These are phyloP conservation scores for Neelides folsomi DNA, from an alignment of 2,888 invertebrate species.

Conservation along the genomic window DNA sequence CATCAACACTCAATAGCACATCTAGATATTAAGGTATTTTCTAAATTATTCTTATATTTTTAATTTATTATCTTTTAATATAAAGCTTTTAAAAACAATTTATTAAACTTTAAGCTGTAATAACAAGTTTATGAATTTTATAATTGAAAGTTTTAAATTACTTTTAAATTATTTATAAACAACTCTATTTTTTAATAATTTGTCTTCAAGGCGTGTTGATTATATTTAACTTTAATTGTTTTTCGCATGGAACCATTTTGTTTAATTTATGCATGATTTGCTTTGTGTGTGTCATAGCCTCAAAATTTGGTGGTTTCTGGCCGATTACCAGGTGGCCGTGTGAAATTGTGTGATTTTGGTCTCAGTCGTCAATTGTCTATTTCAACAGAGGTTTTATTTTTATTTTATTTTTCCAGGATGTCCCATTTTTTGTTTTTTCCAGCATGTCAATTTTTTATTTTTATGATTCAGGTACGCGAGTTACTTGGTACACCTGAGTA, in stretches of 20 bases:
- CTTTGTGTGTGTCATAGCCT: slow-evolving; percentile 48
- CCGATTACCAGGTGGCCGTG: slow-evolving; percentile 58
- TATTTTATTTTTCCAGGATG: background rate
- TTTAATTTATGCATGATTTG: background rate
- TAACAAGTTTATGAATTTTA: no score
- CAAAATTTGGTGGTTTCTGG: slow-evolving; percentile 84
- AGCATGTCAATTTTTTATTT: slow-evolving; percentile 9
- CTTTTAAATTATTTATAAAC: background rate
- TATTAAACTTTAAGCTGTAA: no score
- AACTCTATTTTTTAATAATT: background rate
- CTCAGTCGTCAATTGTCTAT: slow-evolving; percentile 83
- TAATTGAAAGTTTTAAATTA: no score
- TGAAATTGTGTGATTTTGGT: slow-evolving; percentile 86
- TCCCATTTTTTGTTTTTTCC: slow-evolving; percentile 9
- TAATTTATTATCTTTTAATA: no score
- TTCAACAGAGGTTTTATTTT: slow-evolving; percentile 59
- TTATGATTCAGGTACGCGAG: slow-evolving; percentile 25
- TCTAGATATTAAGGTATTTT: slow-evolving; percentile 64
- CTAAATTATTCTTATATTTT: no score
- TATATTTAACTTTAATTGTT: background rate
- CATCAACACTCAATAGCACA: slow-evolving; percentile 88
- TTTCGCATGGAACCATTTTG: background rate
- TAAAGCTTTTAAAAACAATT: no score
- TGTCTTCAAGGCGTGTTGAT: background rate
- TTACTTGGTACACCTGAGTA: slow-evolving; percentile 29